These are phyloP conservation scores for Spilarctia lutea DNA, from an alignment of 2,888 invertebrate species.

Conservation along the genomic window DNA sequence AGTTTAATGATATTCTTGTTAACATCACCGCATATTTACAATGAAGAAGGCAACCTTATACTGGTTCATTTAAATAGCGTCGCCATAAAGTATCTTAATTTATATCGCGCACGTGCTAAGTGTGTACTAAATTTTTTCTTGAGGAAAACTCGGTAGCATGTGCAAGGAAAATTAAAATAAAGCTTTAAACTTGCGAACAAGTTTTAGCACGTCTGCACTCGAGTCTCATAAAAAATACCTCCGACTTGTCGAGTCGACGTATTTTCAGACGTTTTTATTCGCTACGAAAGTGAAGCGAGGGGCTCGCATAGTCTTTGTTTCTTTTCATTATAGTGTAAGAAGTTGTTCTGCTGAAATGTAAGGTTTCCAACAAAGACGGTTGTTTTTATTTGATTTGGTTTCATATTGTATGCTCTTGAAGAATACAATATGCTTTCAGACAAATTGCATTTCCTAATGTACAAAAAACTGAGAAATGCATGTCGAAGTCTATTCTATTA, in stretches of 20 bases:
- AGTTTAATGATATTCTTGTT: slow-evolving; percentile 18
- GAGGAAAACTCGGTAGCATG: slow-evolving; percentile 62
- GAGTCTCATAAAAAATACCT: slow-evolving; percentile 72
- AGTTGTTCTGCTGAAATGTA: slow-evolving; percentile 30
- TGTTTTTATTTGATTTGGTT: slow-evolving; percentile 44
- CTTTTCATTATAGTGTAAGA: slow-evolving; percentile 60
- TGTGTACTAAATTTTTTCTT: slow-evolving; percentile 71
- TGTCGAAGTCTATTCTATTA: background rate
- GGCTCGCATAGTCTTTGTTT: slow-evolving; percentile 60
- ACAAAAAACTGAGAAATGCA: slow-evolving; percentile 2
- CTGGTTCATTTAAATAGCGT: slow-evolving; percentile 52
- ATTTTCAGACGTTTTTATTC: slow-evolving; percentile 76
- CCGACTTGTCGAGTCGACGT: slow-evolving; percentile 66
- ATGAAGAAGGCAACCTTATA: slow-evolving; percentile 52
- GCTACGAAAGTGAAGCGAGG: slow-evolving; percentile 52
- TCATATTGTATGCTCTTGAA: slow-evolving; percentile 15
- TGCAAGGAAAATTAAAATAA: slow-evolving; percentile 83
- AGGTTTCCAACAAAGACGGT: slow-evolving; percentile 22
- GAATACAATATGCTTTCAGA: slow-evolving; percentile 20
- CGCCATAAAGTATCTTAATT: slow-evolving; percentile 69
- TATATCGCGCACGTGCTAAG: slow-evolving; percentile 75
- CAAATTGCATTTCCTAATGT: slow-evolving; percentile 16
- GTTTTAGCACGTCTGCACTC: slow-evolving; percentile 76
- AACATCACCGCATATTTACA: slow-evolving; percentile 35
- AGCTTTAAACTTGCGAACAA: slow-evolving; percentile 80